Evolutionary conservation across 2,888 invertebrate species (phyloP).

Genomic region (Galeopsomyia nigrocyanea): DNA sequence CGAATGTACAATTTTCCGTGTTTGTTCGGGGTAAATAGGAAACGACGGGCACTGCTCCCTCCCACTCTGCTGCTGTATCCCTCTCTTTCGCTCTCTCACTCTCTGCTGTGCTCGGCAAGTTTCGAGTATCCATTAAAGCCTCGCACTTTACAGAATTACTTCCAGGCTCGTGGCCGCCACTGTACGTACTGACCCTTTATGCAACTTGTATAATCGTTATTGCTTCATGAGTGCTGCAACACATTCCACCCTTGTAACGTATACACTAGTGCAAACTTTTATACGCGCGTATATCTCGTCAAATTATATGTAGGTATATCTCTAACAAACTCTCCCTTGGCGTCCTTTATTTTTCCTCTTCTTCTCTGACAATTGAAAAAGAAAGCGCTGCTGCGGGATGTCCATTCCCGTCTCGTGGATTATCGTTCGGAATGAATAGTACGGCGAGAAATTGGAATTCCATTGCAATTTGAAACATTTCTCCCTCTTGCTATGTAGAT

Average conservation of each 20-base stretch:
- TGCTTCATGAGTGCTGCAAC: constrained; percentile 37
- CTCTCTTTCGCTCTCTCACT: background rate
- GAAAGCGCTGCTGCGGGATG: too few relatives aligned
- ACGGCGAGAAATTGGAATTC: too few relatives aligned
- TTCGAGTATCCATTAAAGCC: constrained; percentile 49
- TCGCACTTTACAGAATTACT: constrained; percentile 47
- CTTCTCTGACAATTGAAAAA: too few relatives aligned
- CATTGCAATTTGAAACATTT: too few relatives aligned
- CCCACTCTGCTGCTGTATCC: background rate
- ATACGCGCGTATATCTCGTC: too few relatives aligned
- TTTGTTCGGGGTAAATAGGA: constrained; percentile 46
- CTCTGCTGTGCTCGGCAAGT: constrained; percentile 24
- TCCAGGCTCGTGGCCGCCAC: background rate
- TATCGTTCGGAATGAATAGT: too few relatives aligned
- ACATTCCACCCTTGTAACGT: too few relatives aligned
- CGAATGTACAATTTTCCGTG: constrained; percentile 45
- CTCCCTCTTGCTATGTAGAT: too few relatives aligned
- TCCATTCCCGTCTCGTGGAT: too few relatives aligned
- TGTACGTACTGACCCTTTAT: constrained; percentile 1
- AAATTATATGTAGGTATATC: too few relatives aligned
- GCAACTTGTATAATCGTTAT: constrained; percentile 43
- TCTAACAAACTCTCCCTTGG: too few relatives aligned
- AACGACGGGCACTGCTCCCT: constrained; percentile 27
- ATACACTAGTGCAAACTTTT: constrained; percentile 17
- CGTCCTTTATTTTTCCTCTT: too few relatives aligned